Percentiles rank a stretch among this genome's conserved stretches.
Evolutionary conservation across 2,797 vertebrate species (phyloP).

Genomic region (Vespertilio murinus): DNA sequence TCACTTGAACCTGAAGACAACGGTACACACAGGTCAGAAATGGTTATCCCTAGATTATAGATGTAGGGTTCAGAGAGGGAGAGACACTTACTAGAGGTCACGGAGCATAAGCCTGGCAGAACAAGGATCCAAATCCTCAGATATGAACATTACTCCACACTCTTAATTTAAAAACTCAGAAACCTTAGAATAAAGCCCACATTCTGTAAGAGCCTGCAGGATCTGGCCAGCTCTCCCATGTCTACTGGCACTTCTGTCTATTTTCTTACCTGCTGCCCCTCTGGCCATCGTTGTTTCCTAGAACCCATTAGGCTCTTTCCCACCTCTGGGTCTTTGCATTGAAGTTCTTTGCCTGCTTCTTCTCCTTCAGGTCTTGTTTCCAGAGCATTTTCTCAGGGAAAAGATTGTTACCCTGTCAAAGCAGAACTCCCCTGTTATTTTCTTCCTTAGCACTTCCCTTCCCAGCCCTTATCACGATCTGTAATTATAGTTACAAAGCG

Average conservation of each 20-base stretch:
- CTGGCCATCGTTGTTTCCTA: not conserved
- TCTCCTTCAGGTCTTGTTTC: slow-evolving; percentile 24
- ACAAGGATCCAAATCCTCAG: not conserved
- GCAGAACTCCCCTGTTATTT: not conserved
- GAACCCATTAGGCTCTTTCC: not conserved
- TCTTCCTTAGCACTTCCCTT: not conserved
- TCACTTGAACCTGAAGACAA: not conserved
- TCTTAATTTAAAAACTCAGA: slow-evolving; percentile 45
- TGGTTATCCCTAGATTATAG: not conserved
- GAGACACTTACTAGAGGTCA: not conserved
- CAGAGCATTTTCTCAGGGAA: slow-evolving; percentile 8
- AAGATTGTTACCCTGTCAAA: not conserved
- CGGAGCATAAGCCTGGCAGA: not conserved
- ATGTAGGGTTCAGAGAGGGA: not conserved
- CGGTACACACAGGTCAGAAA: not conserved
- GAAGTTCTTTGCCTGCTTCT: not conserved
- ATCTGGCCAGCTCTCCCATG: not conserved
- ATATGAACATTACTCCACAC: not conserved
- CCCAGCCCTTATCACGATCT: not conserved
- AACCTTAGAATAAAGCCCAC: slow-evolving; percentile 12
- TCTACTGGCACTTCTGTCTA: not conserved
- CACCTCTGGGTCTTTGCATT: not conserved
- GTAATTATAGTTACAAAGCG: not conserved
- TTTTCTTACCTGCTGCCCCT: not conserved
- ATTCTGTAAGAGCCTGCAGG: not conserved